Evolutionary conservation across 1,140 invertebrate genomes (phyloP), one percentile per base, ranked within the genome.

Genomic region (Brachionus calyciflorus): DNA sequence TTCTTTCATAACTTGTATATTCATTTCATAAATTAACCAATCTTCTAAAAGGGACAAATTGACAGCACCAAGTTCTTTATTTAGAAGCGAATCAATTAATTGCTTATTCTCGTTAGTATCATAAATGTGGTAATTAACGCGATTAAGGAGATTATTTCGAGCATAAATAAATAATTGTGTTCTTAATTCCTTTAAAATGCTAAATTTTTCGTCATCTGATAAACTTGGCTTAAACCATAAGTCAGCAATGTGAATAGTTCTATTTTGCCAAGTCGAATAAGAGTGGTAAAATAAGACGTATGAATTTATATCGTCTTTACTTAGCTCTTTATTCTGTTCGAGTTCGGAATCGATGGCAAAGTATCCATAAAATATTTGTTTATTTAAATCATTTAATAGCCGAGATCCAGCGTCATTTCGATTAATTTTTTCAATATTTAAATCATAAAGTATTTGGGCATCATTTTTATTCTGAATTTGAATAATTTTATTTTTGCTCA

Each of bases 11-110:
- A 9, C 30, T 6, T 51, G 14, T n/a, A 33, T 30, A 40, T 49
- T 10, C 69, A 73, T 73, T 73, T 73, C 69, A 55, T 37, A 73
- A 33, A 73, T 33, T 3, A 73, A 40, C 69, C 69, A 73, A 10
- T 73, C 69, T 55, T 73, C 69, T 49, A 73, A 24, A 24, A 49
- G 37, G 9, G 46, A 73, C 14, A 73, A 21, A 55, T 73, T 73
- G 17, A 37, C 7, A 21, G 69, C 69, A 26, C 69, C 69, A n/a
- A 70, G n/a, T 0, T 70, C 65, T 0, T 49, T 46, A 21, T 26
- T 65, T 44, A 24, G 60, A 1, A 73, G 12, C 69, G 44, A 73
- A 21, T 49, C 26, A 6, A 55, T 51, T 9, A 73, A 37, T 55
- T 55, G 14, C 33, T 49, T 55, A 17, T 73, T 73, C 26, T 73